phyloP scores from a whole-genome alignment of 2,113 vertebrate genomes.

The Origma solitaria region DNA sequence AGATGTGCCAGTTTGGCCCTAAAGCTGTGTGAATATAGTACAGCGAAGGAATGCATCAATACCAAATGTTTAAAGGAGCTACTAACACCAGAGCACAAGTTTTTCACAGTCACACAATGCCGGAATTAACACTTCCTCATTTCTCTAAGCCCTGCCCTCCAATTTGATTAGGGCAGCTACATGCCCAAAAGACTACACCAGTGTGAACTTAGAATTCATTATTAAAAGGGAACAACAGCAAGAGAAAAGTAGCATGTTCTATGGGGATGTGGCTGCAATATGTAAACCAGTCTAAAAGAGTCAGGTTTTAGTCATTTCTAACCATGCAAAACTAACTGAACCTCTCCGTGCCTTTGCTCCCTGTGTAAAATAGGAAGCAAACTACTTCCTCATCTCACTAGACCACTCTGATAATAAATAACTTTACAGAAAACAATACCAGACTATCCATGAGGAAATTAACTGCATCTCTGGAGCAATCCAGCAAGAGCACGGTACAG shows the following conservation, averaged over 20 bases:
- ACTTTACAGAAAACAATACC: not conserved
- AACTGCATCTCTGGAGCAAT: not conserved
- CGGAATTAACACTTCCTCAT: not conserved
- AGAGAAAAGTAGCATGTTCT: not conserved
- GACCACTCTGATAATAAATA: not conserved
- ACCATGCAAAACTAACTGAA: not conserved
- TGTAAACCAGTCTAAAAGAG: not conserved
- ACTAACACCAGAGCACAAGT: not conserved
- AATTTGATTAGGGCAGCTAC: fast-evolving
- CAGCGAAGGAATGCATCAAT: not conserved
- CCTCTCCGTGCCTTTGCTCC: not conserved
- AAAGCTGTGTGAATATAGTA: not conserved
- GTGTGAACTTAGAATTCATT: not conserved
- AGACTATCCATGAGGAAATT: not conserved
- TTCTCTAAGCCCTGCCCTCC: not conserved
- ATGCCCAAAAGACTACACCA: not conserved
- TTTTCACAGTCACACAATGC: not conserved
- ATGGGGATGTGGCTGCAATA: not conserved
- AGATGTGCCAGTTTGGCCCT: not conserved
- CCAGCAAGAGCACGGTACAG: not conserved
- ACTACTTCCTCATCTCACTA: conserved; percentile 32
- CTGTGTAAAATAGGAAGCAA: conserved; percentile 8
- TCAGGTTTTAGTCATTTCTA: not conserved
- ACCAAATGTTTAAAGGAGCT: not conserved
- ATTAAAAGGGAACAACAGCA: not conserved